A percentile compares a stretch with the other conserved stretches of the same genome.
These are phyloP conservation scores for Pteria penguin DNA, from an alignment of 2,888 invertebrate species.

Conservation along the genomic window DNA sequence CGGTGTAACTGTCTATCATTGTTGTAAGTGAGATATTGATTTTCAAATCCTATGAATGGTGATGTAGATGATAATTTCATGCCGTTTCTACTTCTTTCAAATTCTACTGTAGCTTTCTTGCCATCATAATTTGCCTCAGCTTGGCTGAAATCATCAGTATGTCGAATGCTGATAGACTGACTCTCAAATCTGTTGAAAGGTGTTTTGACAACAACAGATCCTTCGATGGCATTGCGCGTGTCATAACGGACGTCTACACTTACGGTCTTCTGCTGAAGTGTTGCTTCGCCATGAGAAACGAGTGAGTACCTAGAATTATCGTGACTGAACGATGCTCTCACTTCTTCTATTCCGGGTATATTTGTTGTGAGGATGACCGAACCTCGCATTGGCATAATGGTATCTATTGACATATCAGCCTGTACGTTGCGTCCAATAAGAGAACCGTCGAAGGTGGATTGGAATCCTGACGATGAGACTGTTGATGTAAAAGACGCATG, in stretches of 20 bases:
- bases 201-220: slow-evolving; percentile 1
- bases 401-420: background rate
- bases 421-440: slow-evolving; percentile 5
- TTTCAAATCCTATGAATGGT: slow-evolving; percentile 15
- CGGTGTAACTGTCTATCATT: too few relatives aligned
- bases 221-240: background rate
- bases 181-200: slow-evolving; percentile 18
- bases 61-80: background rate
- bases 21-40: background rate
- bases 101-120: background rate
- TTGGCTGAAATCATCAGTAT: background rate
- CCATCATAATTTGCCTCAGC: background rate
- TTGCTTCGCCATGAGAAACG: slow-evolving; percentile 34
- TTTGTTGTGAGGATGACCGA: slow-evolving; percentile 6
- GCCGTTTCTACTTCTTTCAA: too few relatives aligned
- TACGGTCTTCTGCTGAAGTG: slow-evolving; percentile 1
- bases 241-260: background rate
- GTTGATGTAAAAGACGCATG: background rate
- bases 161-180: background rate
- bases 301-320: slow-evolving; percentile 40
- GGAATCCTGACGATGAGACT: background rate
- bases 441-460: background rate
- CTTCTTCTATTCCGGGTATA: background rate
- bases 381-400: background rate
- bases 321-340: slow-evolving; percentile 34